Evolutionary conservation across 2,888 invertebrate species (phyloP).

Genomic region (Mesorhabditis belari): DNA sequence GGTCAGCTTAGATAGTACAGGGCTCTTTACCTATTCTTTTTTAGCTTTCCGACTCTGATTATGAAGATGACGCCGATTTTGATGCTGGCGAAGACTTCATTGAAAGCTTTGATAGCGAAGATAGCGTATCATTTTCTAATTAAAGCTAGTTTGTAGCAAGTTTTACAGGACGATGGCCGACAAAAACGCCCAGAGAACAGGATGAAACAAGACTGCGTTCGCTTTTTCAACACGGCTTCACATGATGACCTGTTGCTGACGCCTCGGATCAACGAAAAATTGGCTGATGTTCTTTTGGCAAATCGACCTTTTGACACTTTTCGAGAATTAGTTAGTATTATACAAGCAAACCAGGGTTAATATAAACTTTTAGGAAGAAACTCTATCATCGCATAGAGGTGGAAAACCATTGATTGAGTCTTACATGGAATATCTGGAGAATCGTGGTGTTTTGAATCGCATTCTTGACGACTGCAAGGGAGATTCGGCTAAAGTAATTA

Average conservation of each 20-base stretch:
- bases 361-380: slow-evolving; percentile 2
- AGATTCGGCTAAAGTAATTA: slow-evolving; percentile 19
- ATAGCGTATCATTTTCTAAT: slow-evolving; percentile 10
- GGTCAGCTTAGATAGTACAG: neutral
- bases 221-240: slow-evolving; percentile 23
- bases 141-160: neutral
- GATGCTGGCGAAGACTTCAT: slow-evolving; percentile 13
- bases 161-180: slow-evolving; percentile 6
- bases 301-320: slow-evolving; percentile 19
- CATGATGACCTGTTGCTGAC: slow-evolving; percentile 19
- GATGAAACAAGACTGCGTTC: slow-evolving; percentile 13
- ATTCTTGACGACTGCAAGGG: slow-evolving; percentile 41
- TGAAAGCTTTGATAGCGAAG: slow-evolving; percentile 18
- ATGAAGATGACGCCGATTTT: slow-evolving; percentile 8
- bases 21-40: neutral
- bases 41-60: slow-evolving; percentile 13
- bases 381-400: slow-evolving; percentile 13
- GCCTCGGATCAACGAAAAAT: slow-evolving; percentile 26
- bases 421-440: slow-evolving; percentile 37
- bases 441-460: slow-evolving; percentile 36
- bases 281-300: slow-evolving; percentile 17
- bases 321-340: slow-evolving; percentile 13
- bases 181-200: no score
- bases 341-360: neutral
- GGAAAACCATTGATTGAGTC: slow-evolving; percentile 26